These are phyloP conservation scores for Python bivittatus DNA, from an alignment of 2,113 vertebrate species.

Conservation along the genomic window DNA sequence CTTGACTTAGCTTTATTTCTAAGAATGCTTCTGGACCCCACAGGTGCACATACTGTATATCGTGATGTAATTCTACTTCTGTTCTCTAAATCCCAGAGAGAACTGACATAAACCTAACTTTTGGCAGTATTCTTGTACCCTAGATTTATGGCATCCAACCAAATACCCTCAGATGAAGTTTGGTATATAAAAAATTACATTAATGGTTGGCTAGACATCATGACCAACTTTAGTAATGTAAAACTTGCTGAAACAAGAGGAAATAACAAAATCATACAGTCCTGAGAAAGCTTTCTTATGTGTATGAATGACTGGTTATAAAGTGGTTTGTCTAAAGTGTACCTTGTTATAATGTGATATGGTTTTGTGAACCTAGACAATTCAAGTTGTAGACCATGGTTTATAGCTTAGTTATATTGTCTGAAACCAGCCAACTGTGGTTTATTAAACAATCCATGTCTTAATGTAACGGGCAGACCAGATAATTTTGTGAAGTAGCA, in stretches of 20 bases:
- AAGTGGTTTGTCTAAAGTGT: neutral
- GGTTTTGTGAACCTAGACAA: neutral
- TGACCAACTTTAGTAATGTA: neutral
- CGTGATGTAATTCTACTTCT: neutral
- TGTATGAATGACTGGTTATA: neutral
- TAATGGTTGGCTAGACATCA: neutral
- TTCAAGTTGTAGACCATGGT: neutral
- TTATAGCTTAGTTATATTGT: neutral
- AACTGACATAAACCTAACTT: neutral
- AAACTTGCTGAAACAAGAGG: neutral
- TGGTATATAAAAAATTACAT: neutral
- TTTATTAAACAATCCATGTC: neutral
- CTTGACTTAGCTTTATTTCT: neutral
- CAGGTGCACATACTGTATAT: neutral
- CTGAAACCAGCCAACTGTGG: neutral
- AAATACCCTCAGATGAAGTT: neutral
- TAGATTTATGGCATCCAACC: neutral
- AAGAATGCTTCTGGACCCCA: neutral
- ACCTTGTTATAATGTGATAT: too few species aligned
- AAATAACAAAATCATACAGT: neutral
- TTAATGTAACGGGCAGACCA: neutral
- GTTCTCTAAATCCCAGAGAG: neutral
- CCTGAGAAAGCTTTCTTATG: neutral
- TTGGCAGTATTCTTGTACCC: neutral
- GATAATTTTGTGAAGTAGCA: neutral